phyloP scores from a whole-genome alignment of 53 echinoderm and acorn worm genomes.

The Holothuria leucospilota region DNA sequence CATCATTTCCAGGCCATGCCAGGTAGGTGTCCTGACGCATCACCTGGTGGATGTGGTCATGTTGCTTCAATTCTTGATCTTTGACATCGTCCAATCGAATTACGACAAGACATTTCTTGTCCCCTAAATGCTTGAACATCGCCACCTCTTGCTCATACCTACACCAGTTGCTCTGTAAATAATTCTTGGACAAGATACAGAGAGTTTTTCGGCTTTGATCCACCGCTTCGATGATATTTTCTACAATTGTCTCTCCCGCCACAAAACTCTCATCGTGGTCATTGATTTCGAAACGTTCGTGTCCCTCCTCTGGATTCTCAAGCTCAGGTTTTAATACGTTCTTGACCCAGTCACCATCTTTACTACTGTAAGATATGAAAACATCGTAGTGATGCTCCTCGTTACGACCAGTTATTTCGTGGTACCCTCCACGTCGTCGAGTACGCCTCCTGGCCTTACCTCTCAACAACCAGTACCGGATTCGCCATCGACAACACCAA shows the following conservation, averaged over 20 bases:
- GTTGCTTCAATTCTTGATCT: constrained; percentile 69
- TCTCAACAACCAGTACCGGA: constrained; percentile 30
- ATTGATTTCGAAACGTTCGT: constrained; percentile 65
- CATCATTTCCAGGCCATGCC: constrained; percentile 71
- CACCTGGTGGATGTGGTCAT: constrained; percentile 76
- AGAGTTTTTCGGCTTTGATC: constrained; percentile 78
- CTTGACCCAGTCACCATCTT: constrained; percentile 79
- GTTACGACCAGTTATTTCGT: constrained; percentile 52
- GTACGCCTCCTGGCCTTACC: constrained; percentile 8
- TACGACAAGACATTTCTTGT: constrained; percentile 77
- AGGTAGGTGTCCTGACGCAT: constrained; percentile 85
- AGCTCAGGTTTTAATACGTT: constrained; percentile 57
- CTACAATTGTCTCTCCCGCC: constrained; percentile 68
- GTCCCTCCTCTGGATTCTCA: constrained; percentile 23
- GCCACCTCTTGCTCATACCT: constrained; percentile 81
- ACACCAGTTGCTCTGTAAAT: constrained; percentile 86
- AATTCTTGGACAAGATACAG: constrained; percentile 80
- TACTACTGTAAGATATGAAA: constrained; percentile 78
- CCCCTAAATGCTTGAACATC: constrained; percentile 74
- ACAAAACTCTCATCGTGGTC: constrained; percentile 76
- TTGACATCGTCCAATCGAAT: constrained; percentile 80
- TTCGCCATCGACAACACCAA: constrained; percentile 33
- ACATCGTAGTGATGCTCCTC: constrained; percentile 69
- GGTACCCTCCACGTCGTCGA: constrained; percentile 34
- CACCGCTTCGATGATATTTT: constrained; percentile 79